These are phyloP conservation scores for Melopsittacus undulatus DNA, from an alignment of 2,797 vertebrate species.

Conservation along the genomic window DNA sequence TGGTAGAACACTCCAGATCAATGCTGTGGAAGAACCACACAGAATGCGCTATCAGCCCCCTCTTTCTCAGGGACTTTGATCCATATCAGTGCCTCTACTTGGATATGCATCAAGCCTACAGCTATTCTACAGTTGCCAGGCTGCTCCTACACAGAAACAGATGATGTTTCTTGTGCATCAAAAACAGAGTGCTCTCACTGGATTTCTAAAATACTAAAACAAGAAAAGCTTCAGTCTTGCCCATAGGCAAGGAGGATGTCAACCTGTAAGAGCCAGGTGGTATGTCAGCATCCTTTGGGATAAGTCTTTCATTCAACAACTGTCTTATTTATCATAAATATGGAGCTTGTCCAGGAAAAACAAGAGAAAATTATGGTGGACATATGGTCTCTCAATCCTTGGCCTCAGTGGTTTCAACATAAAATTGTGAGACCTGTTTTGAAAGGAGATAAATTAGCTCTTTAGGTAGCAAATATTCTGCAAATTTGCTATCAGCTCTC, in stretches of 20 bases:
- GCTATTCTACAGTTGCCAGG: neutral
- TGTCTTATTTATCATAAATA: neutral
- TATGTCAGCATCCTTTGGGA: neutral
- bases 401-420: neutral
- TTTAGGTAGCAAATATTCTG: neutral
- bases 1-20: neutral
- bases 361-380: neutral
- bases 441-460: neutral
- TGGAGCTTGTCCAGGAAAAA: neutral
- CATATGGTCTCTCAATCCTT: neutral
- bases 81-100: neutral
- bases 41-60: neutral
- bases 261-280: neutral
- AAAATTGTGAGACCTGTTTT: neutral
- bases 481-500: neutral
- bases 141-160: neutral
- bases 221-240: neutral
- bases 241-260: fast-evolving
- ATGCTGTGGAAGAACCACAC: neutral
- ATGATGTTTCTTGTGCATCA: neutral
- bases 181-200: neutral
- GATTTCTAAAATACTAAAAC: neutral
- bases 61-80: neutral
- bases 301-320: neutral
- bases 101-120: neutral